phyloP scores from a whole-genome alignment of 2,888 invertebrate species.

The Vandiemenella viatica region DNA sequence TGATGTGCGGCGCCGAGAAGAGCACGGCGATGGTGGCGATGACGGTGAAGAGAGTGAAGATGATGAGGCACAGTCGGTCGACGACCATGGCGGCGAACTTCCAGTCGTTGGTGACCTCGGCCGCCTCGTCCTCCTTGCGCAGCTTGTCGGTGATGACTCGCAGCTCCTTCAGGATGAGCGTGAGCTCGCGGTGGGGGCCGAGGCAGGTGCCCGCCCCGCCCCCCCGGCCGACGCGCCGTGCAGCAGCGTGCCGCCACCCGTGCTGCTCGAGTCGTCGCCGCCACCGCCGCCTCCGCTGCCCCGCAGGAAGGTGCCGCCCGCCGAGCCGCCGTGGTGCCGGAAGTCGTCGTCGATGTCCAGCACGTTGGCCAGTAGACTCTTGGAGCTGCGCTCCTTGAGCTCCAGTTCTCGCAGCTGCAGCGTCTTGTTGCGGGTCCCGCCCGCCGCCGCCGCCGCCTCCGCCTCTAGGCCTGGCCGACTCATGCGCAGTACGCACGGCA shows the following conservation, averaged over 20 bases:
- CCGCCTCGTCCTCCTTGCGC: conserved; percentile 86
- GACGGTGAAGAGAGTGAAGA: conserved; percentile 97
- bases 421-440: too few relatives aligned
- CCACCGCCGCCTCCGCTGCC: conserved; percentile 45
- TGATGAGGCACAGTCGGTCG: conserved; percentile 98
- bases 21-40: conserved; percentile 93
- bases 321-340: conserved; percentile 54
- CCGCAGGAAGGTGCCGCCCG: conserved; percentile 30
- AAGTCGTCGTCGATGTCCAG: conserved; percentile 96
- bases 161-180: conserved; percentile 81
- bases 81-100: conserved; percentile 99
- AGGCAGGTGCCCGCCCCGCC: conserved; percentile 64
- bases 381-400: conserved; percentile 81
- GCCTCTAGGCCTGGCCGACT: conserved; percentile 46
- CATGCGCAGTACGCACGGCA: conserved; percentile 95
- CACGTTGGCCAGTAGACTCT: conserved; percentile 89
- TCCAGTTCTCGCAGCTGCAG: conserved; percentile 72
- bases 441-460: conserved; percentile 38
- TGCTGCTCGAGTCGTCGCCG: conserved; percentile 22
- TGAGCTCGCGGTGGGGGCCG: conserved; percentile 85
- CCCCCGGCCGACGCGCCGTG: conserved; percentile 48
- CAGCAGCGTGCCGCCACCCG: too few relatives aligned
- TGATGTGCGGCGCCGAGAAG: conserved; percentile 90
- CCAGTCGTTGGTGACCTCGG: conserved; percentile 94
- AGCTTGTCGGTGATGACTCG: conserved; percentile 86